Base-by-base conservation (phyloP, 2,888 invertebrate species). In the Melipona beecheii region DNA sequence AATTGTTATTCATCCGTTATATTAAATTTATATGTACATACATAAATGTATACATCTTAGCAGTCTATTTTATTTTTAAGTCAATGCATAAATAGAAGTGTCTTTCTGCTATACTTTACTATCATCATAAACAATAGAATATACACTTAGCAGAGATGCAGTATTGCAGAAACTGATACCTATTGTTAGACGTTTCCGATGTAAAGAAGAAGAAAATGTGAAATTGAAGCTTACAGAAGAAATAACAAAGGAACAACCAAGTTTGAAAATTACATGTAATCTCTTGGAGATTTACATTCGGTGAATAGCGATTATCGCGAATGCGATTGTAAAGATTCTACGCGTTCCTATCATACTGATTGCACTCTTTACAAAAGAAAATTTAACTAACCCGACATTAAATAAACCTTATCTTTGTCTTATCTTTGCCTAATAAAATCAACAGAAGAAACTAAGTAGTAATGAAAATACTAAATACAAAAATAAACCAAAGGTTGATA, bases 131-230 rank as follows among this genome's bases (percentile, higher is more conserved):
- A 54, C 54, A 69, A 69, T 31, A 52, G 17, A 54, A 49, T n/a
- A 64, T 50, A 9, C 31, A 73, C 73, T 52, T 52, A 62, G n/a
- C 50, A 49, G n/a, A 27, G 50, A 62, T 62, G 31, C 62, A 64
- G 50, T 64, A 62, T 31, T 1, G 11, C 31, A 50, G 24, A 69
- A 69, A 27, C 19, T 15, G 27, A 9, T 50, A 31, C 27, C 31
- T 49, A 52, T 31, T 31, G 31, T 31, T 31, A 31, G 31, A 31
- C 31, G 15, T 50, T 52, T 2, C 3, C 60, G 31, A 73, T 27
- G n/a, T 21, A 21, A 21, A 43, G 21, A 4, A 31, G 2, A 24
- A 36, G 43, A 43, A 31, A 31, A 31, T 31, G 31, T 31, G 4
- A 31, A 31, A 31, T 31, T 58, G 43, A 70, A 36, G 36, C 36